phyloP scores from a whole-genome alignment of 2,113 vertebrate species.

The Boleophthalmus pectinirostris region DNA sequence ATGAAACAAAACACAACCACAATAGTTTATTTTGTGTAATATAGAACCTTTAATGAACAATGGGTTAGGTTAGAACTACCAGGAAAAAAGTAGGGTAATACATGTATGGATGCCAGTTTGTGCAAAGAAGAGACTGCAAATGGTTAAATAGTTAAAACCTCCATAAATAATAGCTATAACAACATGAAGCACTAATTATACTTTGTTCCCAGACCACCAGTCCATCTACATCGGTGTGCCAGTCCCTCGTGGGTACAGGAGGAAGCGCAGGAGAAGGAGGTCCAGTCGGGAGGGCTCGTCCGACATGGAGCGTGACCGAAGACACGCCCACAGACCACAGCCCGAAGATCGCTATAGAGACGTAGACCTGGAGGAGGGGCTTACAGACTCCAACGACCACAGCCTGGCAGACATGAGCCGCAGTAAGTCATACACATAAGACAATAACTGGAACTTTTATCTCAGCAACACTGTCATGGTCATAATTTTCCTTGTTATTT shows the following conservation, averaged over 20 bases:
- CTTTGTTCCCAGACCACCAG: slow-evolving; percentile 78
- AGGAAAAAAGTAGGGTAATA: background rate
- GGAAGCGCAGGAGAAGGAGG: slow-evolving; percentile 83
- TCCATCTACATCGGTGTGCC: slow-evolving; percentile 92
- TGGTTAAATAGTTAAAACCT: background rate
- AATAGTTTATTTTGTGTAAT: no score
- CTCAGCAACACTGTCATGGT: no score
- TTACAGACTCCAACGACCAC: slow-evolving; percentile 63
- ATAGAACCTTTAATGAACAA: background rate
- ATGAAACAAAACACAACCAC: no score
- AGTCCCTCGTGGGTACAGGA: slow-evolving; percentile 80
- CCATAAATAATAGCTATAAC: no score
- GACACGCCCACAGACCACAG: slow-evolving; percentile 68
- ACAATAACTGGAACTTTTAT: background rate
- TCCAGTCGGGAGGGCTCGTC: slow-evolving; percentile 72
- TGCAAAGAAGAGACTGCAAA: background rate
- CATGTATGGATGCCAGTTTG: background rate
- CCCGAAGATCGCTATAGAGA: slow-evolving; percentile 69
- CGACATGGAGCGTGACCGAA: slow-evolving; percentile 66
- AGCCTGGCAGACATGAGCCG: slow-evolving; percentile 77
- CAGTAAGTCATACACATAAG: slow-evolving; percentile 80
- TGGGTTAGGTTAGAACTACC: background rate
- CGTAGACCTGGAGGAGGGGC: slow-evolving; percentile 68
- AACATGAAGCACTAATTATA: background rate
- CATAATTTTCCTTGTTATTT: no score